Percentiles rank a stretch among this genome's conserved stretches.
Conservation (phyloP, 2,113 vertebrate genomes). For the Eudyptes chrysolophus region DNA sequence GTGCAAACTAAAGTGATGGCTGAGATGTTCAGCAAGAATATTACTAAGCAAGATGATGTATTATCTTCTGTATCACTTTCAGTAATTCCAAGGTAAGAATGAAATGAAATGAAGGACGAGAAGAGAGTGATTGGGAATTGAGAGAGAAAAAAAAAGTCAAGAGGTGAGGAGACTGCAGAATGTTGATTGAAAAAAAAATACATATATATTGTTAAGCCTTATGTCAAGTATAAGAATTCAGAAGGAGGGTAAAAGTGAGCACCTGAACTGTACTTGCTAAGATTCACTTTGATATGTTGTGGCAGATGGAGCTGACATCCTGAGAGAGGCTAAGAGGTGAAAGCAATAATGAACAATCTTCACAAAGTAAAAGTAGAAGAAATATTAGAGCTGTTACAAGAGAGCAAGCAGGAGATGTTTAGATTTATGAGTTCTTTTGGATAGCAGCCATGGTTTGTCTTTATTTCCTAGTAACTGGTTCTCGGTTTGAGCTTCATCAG, state of each 20-base stretch:
- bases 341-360: conserved; percentile 29
- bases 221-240: conserved; percentile 37
- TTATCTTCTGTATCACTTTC: neutral
- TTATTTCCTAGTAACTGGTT: conserved; percentile 1
- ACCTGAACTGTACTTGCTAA: conserved; percentile 14
- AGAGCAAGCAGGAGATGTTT: conserved; percentile 25
- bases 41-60: conserved; percentile 10
- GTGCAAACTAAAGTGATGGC: neutral
- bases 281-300: neutral
- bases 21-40: conserved; percentile 6
- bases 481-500: neutral
- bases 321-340: neutral
- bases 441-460: conserved; percentile 37
- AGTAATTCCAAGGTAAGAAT: conserved; percentile 27
- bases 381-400: neutral
- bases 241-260: conserved; percentile 3
- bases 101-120: neutral
- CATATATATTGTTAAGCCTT: neutral
- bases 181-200: neutral
- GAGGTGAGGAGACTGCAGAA: neutral
- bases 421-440: conserved; percentile 43
- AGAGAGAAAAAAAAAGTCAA: neutral
- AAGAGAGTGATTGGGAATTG: neutral
- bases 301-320: conserved; percentile 29
- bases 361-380: neutral